Base-by-base conservation (phyloP, 1,140 invertebrate species). In the Ooceraea biroi region DNA sequence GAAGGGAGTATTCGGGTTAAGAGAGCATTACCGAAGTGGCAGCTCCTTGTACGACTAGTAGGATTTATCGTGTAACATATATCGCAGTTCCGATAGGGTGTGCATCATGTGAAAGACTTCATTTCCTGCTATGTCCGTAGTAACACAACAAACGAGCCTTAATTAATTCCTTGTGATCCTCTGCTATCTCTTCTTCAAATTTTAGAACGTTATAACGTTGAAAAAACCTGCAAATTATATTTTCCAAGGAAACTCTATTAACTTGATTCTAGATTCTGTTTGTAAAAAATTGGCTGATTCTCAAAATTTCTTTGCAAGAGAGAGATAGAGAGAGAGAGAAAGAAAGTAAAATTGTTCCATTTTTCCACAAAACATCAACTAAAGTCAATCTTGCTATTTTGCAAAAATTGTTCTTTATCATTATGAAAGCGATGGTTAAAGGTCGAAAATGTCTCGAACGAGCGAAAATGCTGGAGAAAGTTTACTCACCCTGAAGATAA, bases 401-500 rank as follows among this genome's bases (percentile, higher is more conserved):
- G 0, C 14, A 25, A 25, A 5, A 55, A 57, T 57, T 36, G 7
- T 44, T 27, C 14, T 11, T 73, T 17, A 44, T 44, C 22, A n/a
- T 44, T 17, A 58, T 44, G 10, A n/a, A n/a, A 8, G 11, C 19
- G 10, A 30, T 48, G 19, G 27, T 76, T 57, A 27, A 68, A 78
- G 36, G 1, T 77, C 19, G 14, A 22, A 30, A 61, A 63, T 46
- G 8, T 76, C 14, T 50, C 7, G 25, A 36, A 7, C 1, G 27
- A 25, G 1, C 48, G 17, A 69, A 78, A 77, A 77, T 50, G 41
- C 0, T 14, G 3, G 17, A 52, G 0, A 25, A 65, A 65, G 12
- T 50, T 25, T 50, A 91, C 93, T 94, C 84, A 95, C 95, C 95
- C 91, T 95, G 93, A 84, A 95, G 93, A 91, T 95, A 95, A 93